Evolutionary conservation across 2,888 invertebrate species (phyloP), one percentile per base, ranked within the genome.

Genomic region (Encarsia formosa): DNA sequence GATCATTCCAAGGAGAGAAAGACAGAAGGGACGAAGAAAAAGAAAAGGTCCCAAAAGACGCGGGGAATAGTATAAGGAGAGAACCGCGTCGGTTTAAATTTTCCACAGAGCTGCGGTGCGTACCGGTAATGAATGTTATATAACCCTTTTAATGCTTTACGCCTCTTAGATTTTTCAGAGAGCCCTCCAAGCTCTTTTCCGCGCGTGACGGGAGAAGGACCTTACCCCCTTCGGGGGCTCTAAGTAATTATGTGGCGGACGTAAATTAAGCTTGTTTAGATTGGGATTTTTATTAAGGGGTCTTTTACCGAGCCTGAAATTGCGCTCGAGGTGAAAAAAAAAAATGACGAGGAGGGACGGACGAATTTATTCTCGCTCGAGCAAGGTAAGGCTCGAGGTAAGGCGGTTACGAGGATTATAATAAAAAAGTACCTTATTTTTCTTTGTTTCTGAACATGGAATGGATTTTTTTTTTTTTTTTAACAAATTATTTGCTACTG

Each of bases 241-340:
- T 67, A 68, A 71, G 70, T 73, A 74, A 74, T 74, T 74, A 74
- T 73, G 73, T 71, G 71, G 72, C 71, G 69, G 71, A 71, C 70
- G 74, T 73, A 71, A 74, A 73, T 74, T 73, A 71, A 73, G 72
- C 71, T 73, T 72, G 73, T 74, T 74, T 74, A 68, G 73, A 73
- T 72, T 73, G 73, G 69, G 70, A 73, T 74, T 74, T 74, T 74
- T 73, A 73, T 73, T 73, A 73, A 72, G 69, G n/a, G 71, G 63
- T 64, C 65, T 71, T 68, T 70, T 67, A 65, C 64, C 65, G 64
- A 63, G 65, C 60, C 59, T 62, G 65, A 71, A 71, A 71, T 69
- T 66, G 65, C 65, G 65, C 63, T 62, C 61, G 58, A 60, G 61
- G 66, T 63, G 62, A n/a, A n/a, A n/a, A n/a, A n/a, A n/a, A n/a